These are phyloP conservation scores for Microcebus griseorufus DNA, from an alignment of 2,113 vertebrate genomes.

Conservation along the genomic window DNA sequence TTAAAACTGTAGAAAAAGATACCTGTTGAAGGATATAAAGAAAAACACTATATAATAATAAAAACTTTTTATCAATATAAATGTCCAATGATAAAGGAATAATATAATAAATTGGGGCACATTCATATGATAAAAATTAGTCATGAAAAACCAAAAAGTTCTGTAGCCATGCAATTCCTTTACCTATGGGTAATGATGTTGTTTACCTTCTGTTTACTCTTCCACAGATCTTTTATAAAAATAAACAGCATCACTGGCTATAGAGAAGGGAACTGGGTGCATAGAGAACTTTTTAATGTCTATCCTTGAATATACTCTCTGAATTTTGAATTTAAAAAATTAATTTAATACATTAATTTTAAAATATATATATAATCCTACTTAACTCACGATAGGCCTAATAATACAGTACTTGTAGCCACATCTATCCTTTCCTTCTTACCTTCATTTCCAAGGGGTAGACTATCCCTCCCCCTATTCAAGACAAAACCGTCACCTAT, in stretches of 20 bases:
- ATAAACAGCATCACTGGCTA: background rate
- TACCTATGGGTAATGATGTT: background rate
- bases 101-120: background rate
- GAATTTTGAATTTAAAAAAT: background rate
- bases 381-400: background rate
- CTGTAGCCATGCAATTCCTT: background rate
- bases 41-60: background rate
- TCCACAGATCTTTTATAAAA: background rate
- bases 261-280: background rate
- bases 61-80: background rate
- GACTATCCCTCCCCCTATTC: background rate
- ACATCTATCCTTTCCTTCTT: background rate
- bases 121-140: background rate
- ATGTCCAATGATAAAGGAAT: background rate
- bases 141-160: background rate
- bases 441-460: background rate
- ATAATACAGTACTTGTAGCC: background rate
- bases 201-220: slow-evolving; percentile 16
- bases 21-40: background rate
- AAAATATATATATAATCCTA: background rate
- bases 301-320: background rate
- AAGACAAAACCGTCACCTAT: background rate
- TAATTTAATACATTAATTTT: background rate
- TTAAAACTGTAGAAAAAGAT: background rate
- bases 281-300: background rate